Evolutionary conservation across 2,888 invertebrate genomes (phyloP), one percentile per base, ranked within the genome.

Genomic region (Pollenia amentaria): DNA sequence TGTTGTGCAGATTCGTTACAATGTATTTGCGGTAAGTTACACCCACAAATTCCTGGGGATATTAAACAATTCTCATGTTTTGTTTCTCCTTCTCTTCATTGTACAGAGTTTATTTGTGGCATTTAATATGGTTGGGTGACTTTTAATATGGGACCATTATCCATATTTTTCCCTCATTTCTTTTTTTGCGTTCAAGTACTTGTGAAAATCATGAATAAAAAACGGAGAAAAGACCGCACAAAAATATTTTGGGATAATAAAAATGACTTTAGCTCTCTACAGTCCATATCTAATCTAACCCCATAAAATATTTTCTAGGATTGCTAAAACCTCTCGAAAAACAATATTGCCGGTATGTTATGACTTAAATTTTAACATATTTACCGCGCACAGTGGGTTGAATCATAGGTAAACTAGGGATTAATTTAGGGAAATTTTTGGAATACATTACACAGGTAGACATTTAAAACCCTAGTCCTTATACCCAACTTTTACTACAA

Each of bases 71-170:
- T 84, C 77, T 9, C 44, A 38, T n/a, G 38, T 70, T 51, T 62
- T 57, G n/a, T 14, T 40, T 64, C 16, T 48, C 46, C 46, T 12
- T 38, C 46, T 10, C 53, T 55, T 55, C 14, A 64, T 65, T 70
- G 48, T 57, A 14, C 62, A 16, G 21, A 21, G 29, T 42, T 14
- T 69, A 46, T 72, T 29, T 70, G 64, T 42, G 73, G 55, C 55
- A 67, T 81, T 72, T 65, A 65, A 16, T 67, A 77, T 81, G 85
- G 77, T 72, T 81, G 81, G 85, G 44, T 77, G 81, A 75, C 70
- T 83, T 76, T 79, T 83, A 75, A 70, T 79, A 83, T 83, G 48
- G 69, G 82, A 75, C 83, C 83, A 86, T 86, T 86, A 82, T 86
- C 85, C 80, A 82, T 79, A 86, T 75, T 86, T 85, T 79, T 78